A percentile compares a stretch with the other conserved stretches of the same genome.
Evolutionary conservation across 2,113 vertebrate species (phyloP).

Genomic region (Gavialis gangeticus): DNA sequence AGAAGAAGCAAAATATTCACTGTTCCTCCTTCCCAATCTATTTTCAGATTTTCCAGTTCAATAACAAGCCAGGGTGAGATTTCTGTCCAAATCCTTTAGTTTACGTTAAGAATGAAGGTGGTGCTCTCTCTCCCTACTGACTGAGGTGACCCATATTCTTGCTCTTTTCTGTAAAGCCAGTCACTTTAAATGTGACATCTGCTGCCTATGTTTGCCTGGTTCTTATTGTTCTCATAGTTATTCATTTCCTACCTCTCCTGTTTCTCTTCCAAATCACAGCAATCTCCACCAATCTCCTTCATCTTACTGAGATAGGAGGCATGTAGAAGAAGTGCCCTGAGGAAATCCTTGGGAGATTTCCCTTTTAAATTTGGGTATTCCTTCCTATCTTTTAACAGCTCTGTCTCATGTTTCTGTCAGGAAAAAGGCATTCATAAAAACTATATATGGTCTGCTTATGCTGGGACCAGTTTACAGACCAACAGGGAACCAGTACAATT

Average conservation of each 20-base stretch:
- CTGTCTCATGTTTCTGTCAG: slow-evolving; percentile 30
- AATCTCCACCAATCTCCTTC: background rate
- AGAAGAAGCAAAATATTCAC: background rate
- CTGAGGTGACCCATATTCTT: slow-evolving; percentile 13
- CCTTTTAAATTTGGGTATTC: slow-evolving; percentile 21
- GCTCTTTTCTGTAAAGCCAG: background rate
- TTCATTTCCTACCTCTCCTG: background rate
- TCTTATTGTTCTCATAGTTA: background rate
- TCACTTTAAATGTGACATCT: background rate
- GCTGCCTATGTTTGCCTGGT: background rate
- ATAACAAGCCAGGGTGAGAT: background rate
- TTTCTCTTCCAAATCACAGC: background rate
- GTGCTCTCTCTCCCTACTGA: background rate
- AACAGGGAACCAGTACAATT: background rate
- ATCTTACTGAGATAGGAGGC: background rate
- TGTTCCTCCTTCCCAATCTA: background rate
- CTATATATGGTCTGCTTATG: background rate
- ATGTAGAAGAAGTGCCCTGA: background rate
- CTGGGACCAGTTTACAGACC: no score
- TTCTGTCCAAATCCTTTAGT: background rate
- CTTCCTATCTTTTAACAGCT: background rate
- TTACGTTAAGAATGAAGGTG: background rate
- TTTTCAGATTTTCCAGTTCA: background rate
- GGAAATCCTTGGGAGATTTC: background rate
- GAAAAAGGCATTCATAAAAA: background rate